These are phyloP conservation scores for Corythucha ciliata DNA, from an alignment of 2,888 invertebrate genomes.

Conservation along the genomic window DNA sequence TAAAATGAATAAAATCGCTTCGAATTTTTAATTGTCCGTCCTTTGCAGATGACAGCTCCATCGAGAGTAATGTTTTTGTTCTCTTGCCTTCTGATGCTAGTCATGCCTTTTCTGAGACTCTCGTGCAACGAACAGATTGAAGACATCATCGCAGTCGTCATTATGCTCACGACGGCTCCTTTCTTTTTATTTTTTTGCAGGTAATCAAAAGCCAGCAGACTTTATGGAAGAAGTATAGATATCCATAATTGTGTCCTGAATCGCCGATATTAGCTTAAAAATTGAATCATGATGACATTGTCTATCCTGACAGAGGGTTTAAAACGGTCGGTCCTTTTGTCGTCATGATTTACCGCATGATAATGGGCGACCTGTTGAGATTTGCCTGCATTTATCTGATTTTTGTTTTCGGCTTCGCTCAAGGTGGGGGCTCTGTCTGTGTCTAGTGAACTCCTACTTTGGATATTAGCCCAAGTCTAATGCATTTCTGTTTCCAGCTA, in stretches of 20 bases:
- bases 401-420: constrained; percentile 95
- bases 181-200: constrained; percentile 96
- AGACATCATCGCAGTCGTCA: constrained; percentile 82
- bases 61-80: constrained; percentile 88
- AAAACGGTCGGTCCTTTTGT: constrained; percentile 98
- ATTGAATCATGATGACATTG: neutral
- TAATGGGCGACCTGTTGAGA: constrained; percentile 87
- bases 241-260: too few species aligned
- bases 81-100: constrained; percentile 80
- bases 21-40: neutral
- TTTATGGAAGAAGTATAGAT: neutral
- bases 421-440: constrained; percentile 55
- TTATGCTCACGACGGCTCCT: constrained; percentile 91
- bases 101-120: constrained; percentile 73
- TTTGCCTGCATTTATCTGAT: constrained; percentile 95
- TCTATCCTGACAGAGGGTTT: constrained; percentile 61
- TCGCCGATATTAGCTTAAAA: too few species aligned
- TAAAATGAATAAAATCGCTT: neutral
- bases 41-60: constrained; percentile 69
- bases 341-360: constrained; percentile 99
- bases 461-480: neutral
- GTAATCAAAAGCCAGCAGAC: constrained; percentile 46
- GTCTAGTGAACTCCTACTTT: neutral
- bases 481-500: too few species aligned
- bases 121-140: constrained; percentile 79